These are phyloP conservation scores for Sesamia inferens DNA, from an alignment of 2,888 invertebrate species.

Conservation along the genomic window DNA sequence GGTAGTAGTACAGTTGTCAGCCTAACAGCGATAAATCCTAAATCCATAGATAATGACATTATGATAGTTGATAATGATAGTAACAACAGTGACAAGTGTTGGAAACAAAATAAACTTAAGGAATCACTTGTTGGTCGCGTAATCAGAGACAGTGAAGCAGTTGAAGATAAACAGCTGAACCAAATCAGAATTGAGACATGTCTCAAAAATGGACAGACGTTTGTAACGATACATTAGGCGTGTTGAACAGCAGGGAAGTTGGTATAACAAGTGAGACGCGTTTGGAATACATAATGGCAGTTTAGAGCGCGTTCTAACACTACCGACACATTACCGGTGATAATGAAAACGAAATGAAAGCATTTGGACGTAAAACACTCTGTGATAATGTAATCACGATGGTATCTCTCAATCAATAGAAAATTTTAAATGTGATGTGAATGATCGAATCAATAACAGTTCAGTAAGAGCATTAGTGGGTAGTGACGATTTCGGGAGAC, in stretches of 20 bases:
- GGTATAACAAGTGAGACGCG: constrained; percentile 82
- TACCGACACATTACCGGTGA: constrained; percentile 75
- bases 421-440: constrained; percentile 62
- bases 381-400: constrained; percentile 66
- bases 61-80: constrained; percentile 68
- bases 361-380: constrained; percentile 64
- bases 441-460: constrained; percentile 51
- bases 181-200: constrained; percentile 71
- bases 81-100: constrained; percentile 65
- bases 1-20: constrained; percentile 66
- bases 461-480: constrained; percentile 44
- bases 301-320: constrained; percentile 74
- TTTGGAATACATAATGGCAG: constrained; percentile 80
- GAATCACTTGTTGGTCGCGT: constrained; percentile 31
- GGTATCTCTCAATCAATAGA: constrained; percentile 66
- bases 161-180: constrained; percentile 56
- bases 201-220: constrained; percentile 61
- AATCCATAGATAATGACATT: constrained; percentile 67
- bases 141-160: constrained; percentile 17
- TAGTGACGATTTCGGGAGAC: constrained; percentile 66
- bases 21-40: constrained; percentile 64
- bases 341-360: constrained; percentile 81
- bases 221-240: constrained; percentile 72
- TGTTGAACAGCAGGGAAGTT: constrained; percentile 78
- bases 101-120: constrained; percentile 60